Percentiles rank a stretch among this genome's conserved stretches.
phyloP scores from a whole-genome alignment of 2,888 invertebrate genomes.

The Ophioninae sp. region DNA sequence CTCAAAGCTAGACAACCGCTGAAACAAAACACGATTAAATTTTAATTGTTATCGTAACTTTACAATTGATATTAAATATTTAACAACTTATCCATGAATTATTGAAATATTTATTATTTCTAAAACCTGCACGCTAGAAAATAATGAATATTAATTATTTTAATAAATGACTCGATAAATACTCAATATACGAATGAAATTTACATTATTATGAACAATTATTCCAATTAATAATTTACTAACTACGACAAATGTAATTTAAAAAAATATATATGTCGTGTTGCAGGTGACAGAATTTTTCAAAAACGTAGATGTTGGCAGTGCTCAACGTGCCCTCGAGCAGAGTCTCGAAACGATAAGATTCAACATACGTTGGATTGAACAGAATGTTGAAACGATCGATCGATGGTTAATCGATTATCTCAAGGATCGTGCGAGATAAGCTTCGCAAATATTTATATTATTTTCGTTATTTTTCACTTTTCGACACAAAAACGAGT shows the following conservation, averaged over 20 bases:
- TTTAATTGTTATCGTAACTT: too few relatives aligned
- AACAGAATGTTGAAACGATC: constrained; percentile 82
- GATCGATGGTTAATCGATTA: constrained; percentile 82
- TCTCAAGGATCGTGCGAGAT: constrained; percentile 68
- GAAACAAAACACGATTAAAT: neutral
- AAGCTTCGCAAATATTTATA: constrained; percentile 34
- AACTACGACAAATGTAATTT: neutral
- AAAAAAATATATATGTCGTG: constrained; percentile 71
- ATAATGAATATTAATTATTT: too few relatives aligned
- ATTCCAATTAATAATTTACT: neutral
- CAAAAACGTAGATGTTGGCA: constrained; percentile 83
- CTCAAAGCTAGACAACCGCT: neutral
- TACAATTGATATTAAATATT: too few relatives aligned
- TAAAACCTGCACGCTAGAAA: too few relatives aligned
- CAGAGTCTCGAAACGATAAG: constrained; percentile 91
- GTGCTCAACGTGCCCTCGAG: constrained; percentile 85
- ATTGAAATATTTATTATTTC: too few relatives aligned
- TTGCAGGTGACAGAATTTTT: constrained; percentile 85
- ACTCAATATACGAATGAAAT: too few relatives aligned
- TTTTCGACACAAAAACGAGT: constrained; percentile 42
- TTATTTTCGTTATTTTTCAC: constrained; percentile 13
- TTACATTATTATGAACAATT: too few relatives aligned
- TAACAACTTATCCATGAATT: too few relatives aligned
- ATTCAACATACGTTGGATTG: constrained; percentile 92
- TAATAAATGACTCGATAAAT: too few relatives aligned